Evolutionary conservation across 2,888 invertebrate species (phyloP).

Genomic region (Phorcus lineatus): DNA sequence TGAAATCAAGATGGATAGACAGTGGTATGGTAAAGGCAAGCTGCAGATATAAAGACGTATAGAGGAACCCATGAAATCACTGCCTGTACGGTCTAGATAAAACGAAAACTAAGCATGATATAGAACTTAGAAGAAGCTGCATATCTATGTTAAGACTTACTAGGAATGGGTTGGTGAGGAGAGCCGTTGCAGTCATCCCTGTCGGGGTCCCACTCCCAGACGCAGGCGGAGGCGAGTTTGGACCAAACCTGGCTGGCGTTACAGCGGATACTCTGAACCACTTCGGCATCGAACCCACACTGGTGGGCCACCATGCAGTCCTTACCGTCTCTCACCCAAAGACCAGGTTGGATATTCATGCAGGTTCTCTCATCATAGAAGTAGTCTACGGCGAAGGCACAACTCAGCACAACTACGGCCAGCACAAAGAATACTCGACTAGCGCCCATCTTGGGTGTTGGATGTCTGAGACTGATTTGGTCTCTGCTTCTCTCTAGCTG

Average conservation of each 20-base stretch:
- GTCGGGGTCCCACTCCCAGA: conserved; percentile 58
- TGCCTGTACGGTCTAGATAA: too few relatives aligned
- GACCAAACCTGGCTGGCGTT: conserved; percentile 56
- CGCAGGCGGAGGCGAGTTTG: conserved; percentile 50
- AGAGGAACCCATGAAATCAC: too few relatives aligned
- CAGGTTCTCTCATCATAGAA: conserved; percentile 27
- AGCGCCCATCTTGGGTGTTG: neutral
- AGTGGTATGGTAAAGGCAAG: too few relatives aligned
- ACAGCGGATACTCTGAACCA: conserved; percentile 48
- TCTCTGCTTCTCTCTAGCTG: neutral
- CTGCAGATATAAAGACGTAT: too few relatives aligned
- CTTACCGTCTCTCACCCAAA: conserved; percentile 45
- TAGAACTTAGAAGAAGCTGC: too few relatives aligned
- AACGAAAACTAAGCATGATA: too few relatives aligned
- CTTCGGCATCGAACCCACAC: conserved; percentile 52
- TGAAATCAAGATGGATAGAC: too few relatives aligned
- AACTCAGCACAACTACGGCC: neutral
- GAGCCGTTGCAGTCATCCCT: conserved; percentile 54
- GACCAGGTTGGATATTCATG: conserved; percentile 32
- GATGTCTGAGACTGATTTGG: neutral
- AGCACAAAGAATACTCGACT: conserved; percentile 6
- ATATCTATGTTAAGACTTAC: too few relatives aligned
- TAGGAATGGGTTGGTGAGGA: conserved; percentile 42
- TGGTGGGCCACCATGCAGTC: conserved; percentile 55
- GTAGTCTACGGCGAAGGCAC: conserved; percentile 21